Percentiles rank a stretch among this genome's conserved stretches.
Evolutionary conservation across 2,113 vertebrate genomes (phyloP).

Genomic region (Archocentrus centrarchus): DNA sequence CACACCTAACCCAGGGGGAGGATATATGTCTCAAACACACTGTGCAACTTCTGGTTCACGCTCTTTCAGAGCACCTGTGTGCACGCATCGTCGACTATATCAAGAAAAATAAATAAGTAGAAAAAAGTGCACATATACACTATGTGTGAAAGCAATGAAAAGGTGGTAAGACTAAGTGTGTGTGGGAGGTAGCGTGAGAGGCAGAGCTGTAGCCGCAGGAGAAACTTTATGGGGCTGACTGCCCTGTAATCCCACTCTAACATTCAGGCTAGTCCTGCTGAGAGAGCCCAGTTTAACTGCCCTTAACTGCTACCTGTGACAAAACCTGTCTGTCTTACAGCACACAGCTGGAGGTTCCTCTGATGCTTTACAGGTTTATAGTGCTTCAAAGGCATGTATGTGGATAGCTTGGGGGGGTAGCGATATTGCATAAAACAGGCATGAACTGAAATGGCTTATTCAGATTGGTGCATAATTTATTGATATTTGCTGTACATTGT

Average conservation of each 20-base stretch:
- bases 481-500: neutral
- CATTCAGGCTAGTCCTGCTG: constrained; percentile 65
- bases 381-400: constrained; percentile 57
- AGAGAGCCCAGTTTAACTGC: constrained; percentile 71
- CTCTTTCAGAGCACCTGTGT: constrained; percentile 11
- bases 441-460: constrained; percentile 1
- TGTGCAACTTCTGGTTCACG: constrained; percentile 50
- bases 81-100: neutral
- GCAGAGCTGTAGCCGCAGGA: constrained; percentile 68
- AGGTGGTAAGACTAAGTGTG: neutral
- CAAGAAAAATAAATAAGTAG: neutral
- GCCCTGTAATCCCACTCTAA: constrained; percentile 80
- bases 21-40: constrained; percentile 58
- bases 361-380: constrained; percentile 34
- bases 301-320: constrained; percentile 78
- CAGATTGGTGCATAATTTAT: neutral
- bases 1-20: constrained; percentile 74
- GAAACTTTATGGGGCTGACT: constrained; percentile 77
- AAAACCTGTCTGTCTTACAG: constrained; percentile 69
- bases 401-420: constrained; percentile 46
- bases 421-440: neutral
- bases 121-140: neutral
- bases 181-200: constrained; percentile 65
- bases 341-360: constrained; percentile 64
- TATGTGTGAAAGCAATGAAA: neutral